Base-by-base conservation (phyloP, 2,888 invertebrate species). In the Hylaea fasciaria region DNA sequence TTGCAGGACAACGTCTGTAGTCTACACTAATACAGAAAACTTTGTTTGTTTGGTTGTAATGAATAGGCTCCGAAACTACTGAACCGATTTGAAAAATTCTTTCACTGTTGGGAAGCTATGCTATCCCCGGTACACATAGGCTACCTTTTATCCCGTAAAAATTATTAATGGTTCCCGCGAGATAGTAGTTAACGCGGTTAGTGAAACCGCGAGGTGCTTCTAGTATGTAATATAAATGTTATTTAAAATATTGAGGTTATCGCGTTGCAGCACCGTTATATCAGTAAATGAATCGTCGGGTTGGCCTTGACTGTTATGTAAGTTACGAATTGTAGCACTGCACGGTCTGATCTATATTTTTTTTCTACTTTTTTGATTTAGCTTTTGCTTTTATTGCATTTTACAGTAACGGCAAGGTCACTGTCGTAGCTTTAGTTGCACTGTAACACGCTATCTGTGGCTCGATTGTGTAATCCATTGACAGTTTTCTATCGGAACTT, bases 341-440 rank as follows among this genome's bases (percentile, higher is more conserved):
- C 22, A 22, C 22, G 3, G 22, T 3, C n/a, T 51, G 46, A 22
- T 37, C 45, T 37, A 47, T n/a, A n/a, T n/a, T 43, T 46, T 44
- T 49, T 49, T 52, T 52, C 40, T 22, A 48, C 52, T 51, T 62
- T 62, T 45, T 54, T 14, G 10, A 44, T 49, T 52, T 39, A 8
- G n/a, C 45, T 52, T 16, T 61, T 61, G 37, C 56, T 61, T 43
- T 52, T 61, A 57, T 53, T 62, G 7, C 22, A 43, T 54, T 37
- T 50, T 32, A 39, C 28, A 29, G 44, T 16, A n/a, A 45, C 10
- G 47, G 10, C 61, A 65, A 65, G 62, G 59, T 65, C 60, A 57
- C 13, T 62, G 56, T 39, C 57, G n/a, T 50, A 62, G 44, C 49
- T 56, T 41, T 51, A 44, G 37, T 17, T 49, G 16, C 11, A 16